Evolutionary conservation across 2,888 invertebrate species (phyloP).

Genomic region (Agonopterix alstromeriana): DNA sequence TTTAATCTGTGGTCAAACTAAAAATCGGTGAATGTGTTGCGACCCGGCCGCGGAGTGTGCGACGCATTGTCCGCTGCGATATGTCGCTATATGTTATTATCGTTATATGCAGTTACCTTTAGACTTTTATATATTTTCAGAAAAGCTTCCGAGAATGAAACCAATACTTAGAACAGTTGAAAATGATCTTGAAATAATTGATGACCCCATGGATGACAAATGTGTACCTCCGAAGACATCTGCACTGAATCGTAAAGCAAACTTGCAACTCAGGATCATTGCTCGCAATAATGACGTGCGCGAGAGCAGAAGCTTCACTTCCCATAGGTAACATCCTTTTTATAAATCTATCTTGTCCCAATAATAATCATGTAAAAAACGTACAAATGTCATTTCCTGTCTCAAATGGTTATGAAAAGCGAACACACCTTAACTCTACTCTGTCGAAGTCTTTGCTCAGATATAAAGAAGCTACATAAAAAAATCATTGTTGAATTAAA

Average conservation of each 20-base stretch:
- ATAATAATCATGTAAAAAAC: no score
- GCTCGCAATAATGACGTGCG: slow-evolving; percentile 54
- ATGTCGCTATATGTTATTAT: no score
- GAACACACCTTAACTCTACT: no score
- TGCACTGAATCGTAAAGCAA: slow-evolving; percentile 44
- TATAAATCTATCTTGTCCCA: not conserved
- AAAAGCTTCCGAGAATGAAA: slow-evolving; percentile 31
- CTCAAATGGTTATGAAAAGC: no score
- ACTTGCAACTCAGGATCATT: slow-evolving; percentile 61
- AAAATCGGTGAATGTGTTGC: no score
- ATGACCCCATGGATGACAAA: slow-evolving; percentile 58
- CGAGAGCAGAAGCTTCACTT: slow-evolving; percentile 21
- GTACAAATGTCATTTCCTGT: no score
- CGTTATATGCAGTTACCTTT: not conserved
- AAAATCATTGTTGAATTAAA: no score
- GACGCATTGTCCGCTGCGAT: no score
- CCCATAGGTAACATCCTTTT: not conserved
- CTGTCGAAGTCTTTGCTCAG: no score
- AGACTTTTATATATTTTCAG: slow-evolving; percentile 17
- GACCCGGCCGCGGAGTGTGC: no score
- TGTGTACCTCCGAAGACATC: slow-evolving; percentile 24
- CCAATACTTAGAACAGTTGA: slow-evolving; percentile 64
- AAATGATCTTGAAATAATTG: slow-evolving; percentile 63
- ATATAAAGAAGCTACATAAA: no score
- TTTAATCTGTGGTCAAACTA: no score